A percentile compares a stretch with the other conserved stretches of the same genome.
Conservation (phyloP, 2,797 vertebrate species). For the Cheirogaleus major region DNA sequence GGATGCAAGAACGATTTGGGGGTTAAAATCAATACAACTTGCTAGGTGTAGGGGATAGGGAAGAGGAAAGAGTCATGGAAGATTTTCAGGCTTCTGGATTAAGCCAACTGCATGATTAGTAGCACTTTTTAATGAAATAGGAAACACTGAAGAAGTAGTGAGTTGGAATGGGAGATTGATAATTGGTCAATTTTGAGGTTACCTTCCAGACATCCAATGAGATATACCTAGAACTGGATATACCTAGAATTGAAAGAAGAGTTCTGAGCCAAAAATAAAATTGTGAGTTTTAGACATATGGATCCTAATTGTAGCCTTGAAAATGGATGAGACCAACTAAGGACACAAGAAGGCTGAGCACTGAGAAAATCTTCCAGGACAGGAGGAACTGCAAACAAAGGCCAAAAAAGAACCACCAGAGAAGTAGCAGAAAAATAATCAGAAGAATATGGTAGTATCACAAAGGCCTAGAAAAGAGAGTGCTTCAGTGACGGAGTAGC, state of each 20-base stretch:
- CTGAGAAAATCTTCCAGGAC: not conserved
- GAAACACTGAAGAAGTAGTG: not conserved
- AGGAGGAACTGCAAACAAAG: not conserved
- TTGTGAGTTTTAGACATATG: not conserved
- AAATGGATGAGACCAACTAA: not conserved
- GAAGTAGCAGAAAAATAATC: not conserved
- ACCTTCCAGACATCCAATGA: not conserved
- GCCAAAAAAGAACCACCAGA: not conserved
- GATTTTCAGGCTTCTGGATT: not conserved
- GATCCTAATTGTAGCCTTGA: not conserved
- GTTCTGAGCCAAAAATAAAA: not conserved
- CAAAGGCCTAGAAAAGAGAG: not conserved
- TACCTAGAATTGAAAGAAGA: not conserved
- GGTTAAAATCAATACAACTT: not conserved
- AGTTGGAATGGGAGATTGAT: not conserved
- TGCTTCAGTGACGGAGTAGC: fast-evolving
- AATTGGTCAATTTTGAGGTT: not conserved
- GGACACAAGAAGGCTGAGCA: not conserved
- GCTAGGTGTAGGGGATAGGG: not conserved
- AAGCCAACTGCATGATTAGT: not conserved
- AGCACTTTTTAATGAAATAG: not conserved
- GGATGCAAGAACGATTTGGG: not conserved
- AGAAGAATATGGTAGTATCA: not conserved
- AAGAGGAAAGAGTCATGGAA: not conserved
- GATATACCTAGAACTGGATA: not conserved